Percentiles rank a stretch among this genome's conserved stretches.
Evolutionary conservation across 2,888 invertebrate genomes (phyloP).

Genomic region (Cephus spinipes): DNA sequence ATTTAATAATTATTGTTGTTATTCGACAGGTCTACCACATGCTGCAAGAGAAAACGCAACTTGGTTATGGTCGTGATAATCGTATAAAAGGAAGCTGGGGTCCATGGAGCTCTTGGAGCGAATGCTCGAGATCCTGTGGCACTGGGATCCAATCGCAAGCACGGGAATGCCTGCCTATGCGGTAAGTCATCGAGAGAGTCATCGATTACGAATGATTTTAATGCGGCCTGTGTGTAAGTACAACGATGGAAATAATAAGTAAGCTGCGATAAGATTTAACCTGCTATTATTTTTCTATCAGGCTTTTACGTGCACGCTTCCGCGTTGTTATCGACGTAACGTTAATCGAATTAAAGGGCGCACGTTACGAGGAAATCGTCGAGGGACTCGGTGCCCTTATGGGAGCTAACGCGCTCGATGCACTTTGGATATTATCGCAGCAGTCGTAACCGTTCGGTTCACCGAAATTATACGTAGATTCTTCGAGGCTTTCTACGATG

Average conservation of each 20-base stretch:
- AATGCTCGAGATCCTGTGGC: conserved; percentile 82
- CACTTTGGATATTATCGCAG: background rate
- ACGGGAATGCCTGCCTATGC: conserved; percentile 74
- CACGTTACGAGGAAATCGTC: background rate
- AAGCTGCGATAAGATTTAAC: background rate
- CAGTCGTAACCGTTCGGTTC: background rate
- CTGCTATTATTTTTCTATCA: background rate
- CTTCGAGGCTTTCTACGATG: background rate
- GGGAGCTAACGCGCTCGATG: background rate
- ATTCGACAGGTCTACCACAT: conserved; percentile 56
- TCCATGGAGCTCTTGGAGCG: conserved; percentile 79
- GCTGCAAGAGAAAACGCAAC: conserved; percentile 57
- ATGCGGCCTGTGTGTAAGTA: background rate
- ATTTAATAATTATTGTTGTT: background rate
- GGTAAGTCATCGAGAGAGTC: conserved; percentile 60
- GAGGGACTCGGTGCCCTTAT: background rate
- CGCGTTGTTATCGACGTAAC: background rate
- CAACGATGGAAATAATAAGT: background rate
- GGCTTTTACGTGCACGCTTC: background rate
- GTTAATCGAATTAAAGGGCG: background rate
- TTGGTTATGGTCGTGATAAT: conserved; percentile 51
- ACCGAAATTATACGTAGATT: background rate
- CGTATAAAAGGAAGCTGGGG: conserved; percentile 73
- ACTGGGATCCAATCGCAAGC: conserved; percentile 80
- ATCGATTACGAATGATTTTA: background rate